Evolutionary conservation across 1,140 invertebrate species (phyloP).

Genomic region (Bombus confusus): DNA sequence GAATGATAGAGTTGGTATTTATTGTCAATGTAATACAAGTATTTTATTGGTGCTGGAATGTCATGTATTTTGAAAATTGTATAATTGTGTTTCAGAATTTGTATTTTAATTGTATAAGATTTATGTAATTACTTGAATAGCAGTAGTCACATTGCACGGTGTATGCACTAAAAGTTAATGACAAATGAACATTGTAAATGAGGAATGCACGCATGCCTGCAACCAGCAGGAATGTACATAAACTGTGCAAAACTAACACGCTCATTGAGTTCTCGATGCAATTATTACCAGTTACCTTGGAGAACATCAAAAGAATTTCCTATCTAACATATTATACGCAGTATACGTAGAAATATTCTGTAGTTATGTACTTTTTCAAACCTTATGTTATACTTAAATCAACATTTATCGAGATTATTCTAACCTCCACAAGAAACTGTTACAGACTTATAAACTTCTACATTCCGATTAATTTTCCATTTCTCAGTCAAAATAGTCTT

Average conservation of each 20-base stretch:
- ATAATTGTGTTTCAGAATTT: too few species aligned
- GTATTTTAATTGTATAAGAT: not conserved
- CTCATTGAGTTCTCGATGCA: not conserved
- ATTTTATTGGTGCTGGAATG: not conserved
- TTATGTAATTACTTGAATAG: not conserved
- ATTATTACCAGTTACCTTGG: not conserved
- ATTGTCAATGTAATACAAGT: not conserved
- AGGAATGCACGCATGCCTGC: not conserved
- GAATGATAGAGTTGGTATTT: not conserved
- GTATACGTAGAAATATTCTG: not conserved
- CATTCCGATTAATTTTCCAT: too few species aligned
- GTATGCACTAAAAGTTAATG: not conserved
- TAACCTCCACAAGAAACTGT: not conserved
- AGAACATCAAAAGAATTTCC: not conserved
- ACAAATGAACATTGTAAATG: not conserved
- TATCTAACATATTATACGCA: not conserved
- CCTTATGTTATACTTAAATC: not conserved
- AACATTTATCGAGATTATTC: not conserved
- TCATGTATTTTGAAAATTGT: not conserved
- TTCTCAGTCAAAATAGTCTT: not conserved
- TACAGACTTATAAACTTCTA: not conserved
- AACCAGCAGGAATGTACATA: constrained; percentile 3
- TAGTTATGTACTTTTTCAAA: too few species aligned
- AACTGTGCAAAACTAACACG: not conserved
- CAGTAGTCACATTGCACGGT: not conserved